Conservation (phyloP, 2,888 invertebrate genomes). For the Perizoma flavofasciatum region DNA sequence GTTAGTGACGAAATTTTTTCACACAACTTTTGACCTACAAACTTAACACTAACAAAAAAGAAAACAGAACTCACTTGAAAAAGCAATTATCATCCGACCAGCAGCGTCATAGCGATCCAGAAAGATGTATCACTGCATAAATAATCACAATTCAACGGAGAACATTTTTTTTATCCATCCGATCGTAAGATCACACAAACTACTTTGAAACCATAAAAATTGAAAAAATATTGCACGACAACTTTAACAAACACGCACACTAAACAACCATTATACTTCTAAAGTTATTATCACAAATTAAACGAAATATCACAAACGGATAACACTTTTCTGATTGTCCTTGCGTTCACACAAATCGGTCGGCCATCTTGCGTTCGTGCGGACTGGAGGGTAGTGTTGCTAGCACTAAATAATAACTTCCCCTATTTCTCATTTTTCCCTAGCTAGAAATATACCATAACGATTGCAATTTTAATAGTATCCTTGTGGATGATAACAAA, state of each 20-base stretch:
- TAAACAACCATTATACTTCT: constrained; percentile 60
- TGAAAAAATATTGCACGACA: constrained; percentile 76
- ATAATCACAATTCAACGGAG: constrained; percentile 81
- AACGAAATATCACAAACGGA: constrained; percentile 73
- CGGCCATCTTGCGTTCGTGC: constrained; percentile 81
- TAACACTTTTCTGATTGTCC: constrained; percentile 78
- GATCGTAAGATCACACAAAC: constrained; percentile 74
- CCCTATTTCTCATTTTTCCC: constrained; percentile 12
- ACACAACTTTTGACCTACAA: constrained; percentile 44
- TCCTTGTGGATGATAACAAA: too few species aligned
- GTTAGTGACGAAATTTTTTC: constrained; percentile 55
- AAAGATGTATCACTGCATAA: constrained; percentile 76
- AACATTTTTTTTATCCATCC: constrained; percentile 73
- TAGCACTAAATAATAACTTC: constrained; percentile 41
- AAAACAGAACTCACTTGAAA: constrained; percentile 67
- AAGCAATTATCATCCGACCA: constrained; percentile 80
- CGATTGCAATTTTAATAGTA: too few species aligned
- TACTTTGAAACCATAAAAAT: constrained; percentile 72
- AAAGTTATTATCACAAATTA: constrained; percentile 64
- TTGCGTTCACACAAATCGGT: constrained; percentile 81
- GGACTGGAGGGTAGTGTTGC: constrained; percentile 62
- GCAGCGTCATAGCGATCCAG: constrained; percentile 74
- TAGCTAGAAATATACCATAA: too few species aligned
- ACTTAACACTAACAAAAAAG: constrained; percentile 38
- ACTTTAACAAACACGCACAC: constrained; percentile 67